Evolutionary conservation across 2,797 vertebrate genomes (phyloP), one percentile per base, ranked within the genome.

Genomic region (Remorina albescens): DNA sequence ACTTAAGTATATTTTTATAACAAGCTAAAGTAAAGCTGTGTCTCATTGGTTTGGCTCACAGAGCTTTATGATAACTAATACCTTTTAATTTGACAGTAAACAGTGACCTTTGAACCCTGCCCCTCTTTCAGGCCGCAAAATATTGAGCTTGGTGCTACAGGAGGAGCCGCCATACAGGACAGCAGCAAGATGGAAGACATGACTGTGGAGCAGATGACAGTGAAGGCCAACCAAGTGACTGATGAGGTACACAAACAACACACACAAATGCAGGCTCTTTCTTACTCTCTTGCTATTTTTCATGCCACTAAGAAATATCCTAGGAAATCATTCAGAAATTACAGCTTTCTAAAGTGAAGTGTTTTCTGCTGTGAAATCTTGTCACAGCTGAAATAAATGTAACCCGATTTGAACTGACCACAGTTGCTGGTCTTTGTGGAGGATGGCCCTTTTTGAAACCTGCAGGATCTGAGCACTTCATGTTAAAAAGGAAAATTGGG

Each of bases 221-320:
- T 91, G 54, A 94, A 86, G 84, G 96, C 96, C 87, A 94, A 98
- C 93, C 95, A 98, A 86, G 92, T 99, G 93, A 98, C 98, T 1
- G 98, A 99, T 89, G 98, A 99, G 95, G 98, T 99, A 94, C 65
- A 18, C 53, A 41, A 21, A 55, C 39, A 25, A 12, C 42, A 46
- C 9, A 25, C 7, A 41, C 18, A 23, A 23, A 30, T 34, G 19
- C 64, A 19, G 4, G 2, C 46, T 10, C 26, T 42, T 12, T 12
- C 50, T 23, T 8, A 3, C 25, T 21, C 21, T 46, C 13, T n/a
- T n/a, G 11, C 11, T n/a, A n/a, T 4, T 46, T 15, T 41, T 41
- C 16, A 23, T 15, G 3, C 34, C n/a, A 26, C 25, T 61, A 6
- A 8, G 57, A 18, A 8, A 21, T 44, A 34, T 56, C 23, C 7